These are phyloP conservation scores for Xestia sexstrigata DNA, from an alignment of 2,888 invertebrate species.

Conservation along the genomic window DNA sequence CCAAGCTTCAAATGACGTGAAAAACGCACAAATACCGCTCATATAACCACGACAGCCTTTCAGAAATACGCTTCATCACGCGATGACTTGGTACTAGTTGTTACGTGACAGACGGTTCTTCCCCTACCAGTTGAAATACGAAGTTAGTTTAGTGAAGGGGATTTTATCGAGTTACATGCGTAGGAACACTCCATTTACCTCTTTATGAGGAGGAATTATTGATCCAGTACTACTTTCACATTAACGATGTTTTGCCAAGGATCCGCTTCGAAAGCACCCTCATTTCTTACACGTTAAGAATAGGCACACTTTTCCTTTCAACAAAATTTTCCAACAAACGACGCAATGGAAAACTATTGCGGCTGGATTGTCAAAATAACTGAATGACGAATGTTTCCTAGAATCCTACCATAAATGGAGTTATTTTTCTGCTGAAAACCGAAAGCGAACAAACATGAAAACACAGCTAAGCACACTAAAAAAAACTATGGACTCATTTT, in stretches of 20 bases:
- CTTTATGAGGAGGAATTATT: neutral
- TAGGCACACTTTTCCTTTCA: too few species aligned
- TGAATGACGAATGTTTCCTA: neutral
- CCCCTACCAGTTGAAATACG: slow-evolving; percentile 19
- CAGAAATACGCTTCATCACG: slow-evolving; percentile 35
- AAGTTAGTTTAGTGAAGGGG: slow-evolving; percentile 21
- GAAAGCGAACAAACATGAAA: too few species aligned
- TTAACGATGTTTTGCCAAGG: neutral
- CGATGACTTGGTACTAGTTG: slow-evolving; percentile 45
- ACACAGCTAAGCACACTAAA: too few species aligned
- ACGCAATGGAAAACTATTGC: neutral
- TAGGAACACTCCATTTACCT: slow-evolving; percentile 43
- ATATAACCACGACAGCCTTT: slow-evolving; percentile 13
- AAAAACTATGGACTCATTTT: too few species aligned
- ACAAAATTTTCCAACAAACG: neutral
- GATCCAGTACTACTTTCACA: neutral
- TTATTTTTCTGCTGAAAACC: too few species aligned
- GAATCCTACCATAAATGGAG: too few species aligned
- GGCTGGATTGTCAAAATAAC: neutral
- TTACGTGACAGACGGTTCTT: slow-evolving; percentile 46
- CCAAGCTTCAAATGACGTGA: neutral
- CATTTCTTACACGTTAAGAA: too few species aligned
- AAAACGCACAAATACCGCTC: slow-evolving; percentile 11
- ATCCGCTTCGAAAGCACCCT: neutral
- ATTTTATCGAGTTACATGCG: slow-evolving; percentile 41